Evolutionary conservation across 2,888 invertebrate species (phyloP).

Genomic region (Agrochola circellaris): DNA sequence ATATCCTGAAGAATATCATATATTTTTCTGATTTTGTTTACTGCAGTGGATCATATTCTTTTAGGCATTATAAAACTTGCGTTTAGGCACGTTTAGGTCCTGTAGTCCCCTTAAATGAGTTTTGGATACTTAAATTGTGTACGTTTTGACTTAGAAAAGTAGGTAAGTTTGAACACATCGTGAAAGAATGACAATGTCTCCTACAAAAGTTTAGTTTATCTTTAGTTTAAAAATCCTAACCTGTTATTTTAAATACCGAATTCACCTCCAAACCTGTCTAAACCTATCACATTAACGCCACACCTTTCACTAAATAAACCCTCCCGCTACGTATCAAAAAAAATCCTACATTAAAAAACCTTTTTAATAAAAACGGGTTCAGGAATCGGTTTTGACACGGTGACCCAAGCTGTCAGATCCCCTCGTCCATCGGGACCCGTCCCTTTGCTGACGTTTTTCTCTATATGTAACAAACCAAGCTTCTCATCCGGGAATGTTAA

Average conservation of each 20-base stretch:
- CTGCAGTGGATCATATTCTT: too few relatives aligned
- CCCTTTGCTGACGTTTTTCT: conserved; percentile 66
- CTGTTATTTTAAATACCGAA: background rate
- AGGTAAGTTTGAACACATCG: background rate
- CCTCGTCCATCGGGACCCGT: conserved; percentile 67
- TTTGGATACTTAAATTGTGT: too few relatives aligned
- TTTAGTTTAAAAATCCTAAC: background rate
- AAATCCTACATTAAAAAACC: conserved; percentile 26
- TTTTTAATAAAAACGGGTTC: conserved; percentile 55
- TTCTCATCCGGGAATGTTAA: conserved; percentile 51
- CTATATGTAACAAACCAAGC: conserved; percentile 62
- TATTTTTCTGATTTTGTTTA: too few relatives aligned
- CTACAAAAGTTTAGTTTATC: background rate
- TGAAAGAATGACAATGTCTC: background rate
- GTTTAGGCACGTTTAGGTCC: too few relatives aligned
- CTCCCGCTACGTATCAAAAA: background rate
- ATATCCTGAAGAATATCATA: too few relatives aligned
- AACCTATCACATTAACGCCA: background rate
- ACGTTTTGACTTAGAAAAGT: too few relatives aligned
- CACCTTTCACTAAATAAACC: conserved; percentile 11
- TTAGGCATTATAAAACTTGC: too few relatives aligned
- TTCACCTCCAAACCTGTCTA: background rate
- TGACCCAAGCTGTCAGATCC: conserved; percentile 70
- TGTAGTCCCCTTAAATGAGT: too few relatives aligned
- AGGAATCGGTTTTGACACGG: conserved; percentile 66